Evolutionary conservation across 37 sponge, comb jelly and placozoan species (phyloP).

Genomic region (Lycopodina hypogea): DNA sequence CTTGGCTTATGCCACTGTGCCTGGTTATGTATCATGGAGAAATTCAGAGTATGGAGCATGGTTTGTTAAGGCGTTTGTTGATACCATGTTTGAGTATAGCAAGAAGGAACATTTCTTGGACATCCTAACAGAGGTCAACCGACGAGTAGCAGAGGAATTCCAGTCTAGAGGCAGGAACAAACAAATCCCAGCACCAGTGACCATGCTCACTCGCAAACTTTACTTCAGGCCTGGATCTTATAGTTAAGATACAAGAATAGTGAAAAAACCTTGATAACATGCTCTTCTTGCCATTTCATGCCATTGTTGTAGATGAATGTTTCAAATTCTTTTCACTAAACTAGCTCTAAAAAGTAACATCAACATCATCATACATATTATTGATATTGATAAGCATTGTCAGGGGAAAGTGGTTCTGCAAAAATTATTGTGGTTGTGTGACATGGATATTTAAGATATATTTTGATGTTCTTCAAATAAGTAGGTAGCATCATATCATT

Average conservation of each 20-base stretch:
- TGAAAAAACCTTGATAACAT: too few species aligned
- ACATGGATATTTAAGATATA: too few species aligned
- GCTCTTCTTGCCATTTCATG: background rate
- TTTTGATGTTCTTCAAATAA: too few species aligned
- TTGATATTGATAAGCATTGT: too few species aligned
- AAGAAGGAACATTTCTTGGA: constrained; percentile 54
- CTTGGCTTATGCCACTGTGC: constrained; percentile 78
- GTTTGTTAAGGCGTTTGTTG: constrained; percentile 80
- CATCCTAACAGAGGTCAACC: constrained; percentile 74
- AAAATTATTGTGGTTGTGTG: too few species aligned
- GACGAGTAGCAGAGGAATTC: constrained; percentile 68
- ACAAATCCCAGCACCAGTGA: constrained; percentile 73
- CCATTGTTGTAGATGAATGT: background rate
- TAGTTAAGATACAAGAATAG: background rate
- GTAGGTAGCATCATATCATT: too few species aligned
- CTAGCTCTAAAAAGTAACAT: too few species aligned
- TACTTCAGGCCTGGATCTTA: constrained; percentile 57
- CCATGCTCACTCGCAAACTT: constrained; percentile 64
- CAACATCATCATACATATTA: too few species aligned
- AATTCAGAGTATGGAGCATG: constrained; percentile 88
- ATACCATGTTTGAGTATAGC: constrained; percentile 49
- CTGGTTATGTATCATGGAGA: constrained; percentile 91
- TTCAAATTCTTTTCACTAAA: too few species aligned
- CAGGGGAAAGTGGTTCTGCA: too few species aligned
- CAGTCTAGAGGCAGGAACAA: constrained; percentile 73